Base-by-base conservation (phyloP, 1,140 invertebrate species). In the Polypedilum pembai region DNA sequence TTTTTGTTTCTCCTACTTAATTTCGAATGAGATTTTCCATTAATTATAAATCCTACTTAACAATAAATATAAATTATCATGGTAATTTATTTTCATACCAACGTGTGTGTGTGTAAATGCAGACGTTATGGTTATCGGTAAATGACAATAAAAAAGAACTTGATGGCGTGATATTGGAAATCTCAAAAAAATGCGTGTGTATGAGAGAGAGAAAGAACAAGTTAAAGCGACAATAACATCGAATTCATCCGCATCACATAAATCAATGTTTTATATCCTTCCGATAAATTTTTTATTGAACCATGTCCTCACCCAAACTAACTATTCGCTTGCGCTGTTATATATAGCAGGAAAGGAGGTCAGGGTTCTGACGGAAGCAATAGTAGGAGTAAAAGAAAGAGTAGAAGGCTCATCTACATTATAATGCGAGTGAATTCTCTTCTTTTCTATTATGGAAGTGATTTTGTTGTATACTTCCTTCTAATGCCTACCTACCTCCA, bases 251-350 rank as follows among this genome's bases (percentile, higher is more conserved):
- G 65, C 65, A 69, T 18, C 20, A 69, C 65, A 69, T 69, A 69
- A 69, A 69, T 69, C 65, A 69, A 69, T 69, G 65, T 69, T 69
- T 69, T 69, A 56, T 56, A 69, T 69, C 65, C 65, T 69, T 69
- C 65, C 65, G 65, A 69, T 69, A 69, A 69, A 69, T 69, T 69
- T 33, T 69, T 69, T 69, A 69, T 69, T 21, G 65, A 69, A 69
- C 65, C 65, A 69, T 69, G 65, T 21, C 20, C 65, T 20, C 65
- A 18, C 65, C 20, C 17, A 69, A 69, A 21, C 45, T 17, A 12
- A 56, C 65, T 21, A 69, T 69, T 21, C 65, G 65, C 20, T 69
- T 69, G 65, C 65, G 17, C 17, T 69, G 65, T 69, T 56, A 15
- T 56, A 12, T 56, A 7, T 69, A 8, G 8, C 17, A 69, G 20